A percentile compares a stretch with the other conserved stretches of the same genome.
Conservation (phyloP, 2,113 vertebrate species). For the Spea bombifrons region DNA sequence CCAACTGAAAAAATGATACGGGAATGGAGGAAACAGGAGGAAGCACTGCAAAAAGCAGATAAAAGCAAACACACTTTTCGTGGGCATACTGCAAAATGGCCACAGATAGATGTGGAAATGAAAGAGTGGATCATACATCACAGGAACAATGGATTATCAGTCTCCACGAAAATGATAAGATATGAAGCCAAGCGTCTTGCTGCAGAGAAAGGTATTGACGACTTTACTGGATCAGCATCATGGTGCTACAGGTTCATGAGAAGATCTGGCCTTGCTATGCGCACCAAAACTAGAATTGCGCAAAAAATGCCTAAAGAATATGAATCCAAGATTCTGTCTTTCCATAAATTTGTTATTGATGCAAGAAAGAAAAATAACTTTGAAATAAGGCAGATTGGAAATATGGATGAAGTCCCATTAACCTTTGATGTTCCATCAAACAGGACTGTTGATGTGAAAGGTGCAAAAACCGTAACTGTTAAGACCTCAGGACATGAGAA, state of each 20-base stretch:
- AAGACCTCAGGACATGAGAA: neutral
- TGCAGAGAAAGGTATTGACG: neutral
- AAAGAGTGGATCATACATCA: neutral
- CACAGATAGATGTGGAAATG: neutral
- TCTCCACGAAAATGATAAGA: too few relatives aligned
- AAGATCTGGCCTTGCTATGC: neutral
- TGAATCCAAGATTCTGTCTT: neutral
- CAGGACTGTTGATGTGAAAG: conserved; percentile 11
- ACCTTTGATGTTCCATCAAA: conserved; percentile 4
- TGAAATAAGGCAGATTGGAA: conserved; percentile 25
- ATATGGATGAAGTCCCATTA: conserved; percentile 28
- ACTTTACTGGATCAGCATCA: neutral
- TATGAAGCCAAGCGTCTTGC: neutral
- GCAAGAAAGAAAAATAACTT: neutral
- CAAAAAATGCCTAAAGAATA: neutral
- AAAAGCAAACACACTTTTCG: neutral
- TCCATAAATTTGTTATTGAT: neutral
- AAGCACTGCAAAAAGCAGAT: neutral
- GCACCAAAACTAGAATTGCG: neutral
- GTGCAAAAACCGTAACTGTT: neutral
- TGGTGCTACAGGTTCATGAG: conserved; percentile 5
- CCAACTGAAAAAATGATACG: neutral
- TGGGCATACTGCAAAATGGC: neutral
- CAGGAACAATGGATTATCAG: neutral
- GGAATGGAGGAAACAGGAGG: neutral